Evolutionary conservation across 2,113 vertebrate species (phyloP), one percentile per base, ranked within the genome.

Genomic region (Eretmochelys imbricata): DNA sequence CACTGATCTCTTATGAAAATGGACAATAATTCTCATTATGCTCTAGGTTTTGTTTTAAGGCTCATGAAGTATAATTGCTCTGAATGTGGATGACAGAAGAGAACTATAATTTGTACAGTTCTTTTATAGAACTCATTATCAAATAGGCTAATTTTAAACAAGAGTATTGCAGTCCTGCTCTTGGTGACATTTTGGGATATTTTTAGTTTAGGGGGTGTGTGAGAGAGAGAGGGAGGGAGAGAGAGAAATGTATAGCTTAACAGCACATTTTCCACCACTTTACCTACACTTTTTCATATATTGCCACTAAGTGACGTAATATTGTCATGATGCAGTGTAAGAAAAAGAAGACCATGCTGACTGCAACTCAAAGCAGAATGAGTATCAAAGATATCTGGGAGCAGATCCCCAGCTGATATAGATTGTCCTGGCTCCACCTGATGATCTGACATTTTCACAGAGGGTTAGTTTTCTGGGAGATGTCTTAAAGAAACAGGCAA

Each of bases 331-430:
- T 59, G 6, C 69, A 72, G 12, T 86, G 29, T 53, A 87, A 72
- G 65, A 46, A 89, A 91, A 88, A 8, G 10, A 59, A 78, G 35
- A 31, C 82, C 72, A 9, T 3, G 24, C 22, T 16, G 0, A 1
- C 0, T 13, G 5, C 0, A 57, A 8, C 50, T 50, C 19, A 54
- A 85, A 81, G 46, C 5, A 91, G 84, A 80, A 20, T 12, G 22
- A 10, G 5, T 3, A 62, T n/a, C 89, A 95, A 92, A 20, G 38
- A 7, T 65, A 1, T 11, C 82, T 85, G 42, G 82, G 17, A 84
- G 27, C 84, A 80, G 24, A 81, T 65, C 0, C 0, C 10, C 89
- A 48, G 4, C 12, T 93, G 27, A 6, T 59, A 12, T 35, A 65
- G 59, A 48, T 1, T 89, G 48, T 82, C 84, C 4, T 2, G 8